Conservation (phyloP, 2,113 vertebrate species). For the Neogobius melanostomus region DNA sequence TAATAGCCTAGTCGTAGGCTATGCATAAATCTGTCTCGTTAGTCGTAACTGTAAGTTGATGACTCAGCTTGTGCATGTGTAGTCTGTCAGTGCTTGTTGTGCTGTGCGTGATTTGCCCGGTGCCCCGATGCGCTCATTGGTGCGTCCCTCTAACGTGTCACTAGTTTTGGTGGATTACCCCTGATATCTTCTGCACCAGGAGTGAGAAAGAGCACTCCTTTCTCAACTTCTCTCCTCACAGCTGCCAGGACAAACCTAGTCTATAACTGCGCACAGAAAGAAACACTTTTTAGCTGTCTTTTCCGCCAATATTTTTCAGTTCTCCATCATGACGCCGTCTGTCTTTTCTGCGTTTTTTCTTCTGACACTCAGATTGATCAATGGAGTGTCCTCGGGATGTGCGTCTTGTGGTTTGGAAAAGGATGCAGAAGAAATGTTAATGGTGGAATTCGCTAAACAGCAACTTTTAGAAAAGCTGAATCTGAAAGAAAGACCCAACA, state of each 20-base stretch:
- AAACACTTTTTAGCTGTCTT: conserved; percentile 1
- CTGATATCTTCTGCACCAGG: conserved; percentile 66
- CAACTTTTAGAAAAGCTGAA: conserved; percentile 88
- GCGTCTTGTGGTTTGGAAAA: conserved; percentile 75
- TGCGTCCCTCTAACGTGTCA: conserved; percentile 76
- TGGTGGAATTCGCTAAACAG: conserved; percentile 84
- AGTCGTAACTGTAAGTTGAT: background rate
- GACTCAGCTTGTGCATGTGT: conserved; percentile 2
- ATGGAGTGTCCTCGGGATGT: conserved; percentile 60
- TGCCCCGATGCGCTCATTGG: conserved; percentile 75
- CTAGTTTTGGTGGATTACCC: conserved; percentile 79
- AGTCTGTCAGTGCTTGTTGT: conserved; percentile 15
- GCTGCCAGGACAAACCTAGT: conserved; percentile 37
- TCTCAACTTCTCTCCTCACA: conserved; percentile 34
- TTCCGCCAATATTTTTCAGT: background rate
- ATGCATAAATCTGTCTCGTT: background rate
- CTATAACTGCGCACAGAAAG: background rate
- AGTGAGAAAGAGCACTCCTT: conserved; percentile 50
- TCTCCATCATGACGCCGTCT: conserved; percentile 23
- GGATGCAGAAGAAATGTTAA: conserved; percentile 75
- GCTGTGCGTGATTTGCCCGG: conserved; percentile 44
- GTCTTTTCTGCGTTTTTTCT: conserved; percentile 40
- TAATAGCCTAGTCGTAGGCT: background rate
- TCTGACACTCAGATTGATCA: conserved; percentile 50
- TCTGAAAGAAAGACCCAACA: conserved; percentile 86